Evolutionary conservation across 2,797 vertebrate species (phyloP).

Genomic region (Manis pentadactyla): DNA sequence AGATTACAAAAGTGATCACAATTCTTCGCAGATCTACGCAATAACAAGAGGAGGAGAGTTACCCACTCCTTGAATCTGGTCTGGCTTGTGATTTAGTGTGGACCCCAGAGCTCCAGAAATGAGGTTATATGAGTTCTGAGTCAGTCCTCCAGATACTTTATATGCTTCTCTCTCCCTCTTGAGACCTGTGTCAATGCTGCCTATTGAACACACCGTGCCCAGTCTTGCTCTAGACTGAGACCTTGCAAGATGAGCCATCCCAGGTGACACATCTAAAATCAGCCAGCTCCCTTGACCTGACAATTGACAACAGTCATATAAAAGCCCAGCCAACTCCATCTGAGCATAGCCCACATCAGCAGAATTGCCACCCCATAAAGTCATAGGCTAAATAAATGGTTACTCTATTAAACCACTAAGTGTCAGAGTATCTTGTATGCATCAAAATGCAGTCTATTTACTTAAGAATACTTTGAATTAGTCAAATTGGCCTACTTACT

Average conservation of each 20-base stretch:
- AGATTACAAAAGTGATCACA: neutral
- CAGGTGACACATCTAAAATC: neutral
- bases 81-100: neutral
- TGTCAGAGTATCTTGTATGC: neutral
- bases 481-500: neutral
- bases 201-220: neutral
- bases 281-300: neutral
- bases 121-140: neutral
- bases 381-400: neutral
- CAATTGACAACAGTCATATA: neutral
- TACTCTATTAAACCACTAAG: neutral
- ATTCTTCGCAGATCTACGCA: neutral
- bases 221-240: too few relatives aligned
- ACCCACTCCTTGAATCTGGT: neutral
- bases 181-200: neutral
- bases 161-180: neutral
- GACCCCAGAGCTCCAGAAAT: neutral
- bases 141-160: neutral
- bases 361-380: neutral
- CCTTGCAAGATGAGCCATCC: neutral
- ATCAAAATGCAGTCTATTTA: neutral
- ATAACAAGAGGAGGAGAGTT: neutral
- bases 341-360: neutral
- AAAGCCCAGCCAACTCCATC: neutral
- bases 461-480: neutral